phyloP scores from a whole-genome alignment of 30 jellyfish, hydroid and myxozoan species.

The Cassiopea andromeda region DNA sequence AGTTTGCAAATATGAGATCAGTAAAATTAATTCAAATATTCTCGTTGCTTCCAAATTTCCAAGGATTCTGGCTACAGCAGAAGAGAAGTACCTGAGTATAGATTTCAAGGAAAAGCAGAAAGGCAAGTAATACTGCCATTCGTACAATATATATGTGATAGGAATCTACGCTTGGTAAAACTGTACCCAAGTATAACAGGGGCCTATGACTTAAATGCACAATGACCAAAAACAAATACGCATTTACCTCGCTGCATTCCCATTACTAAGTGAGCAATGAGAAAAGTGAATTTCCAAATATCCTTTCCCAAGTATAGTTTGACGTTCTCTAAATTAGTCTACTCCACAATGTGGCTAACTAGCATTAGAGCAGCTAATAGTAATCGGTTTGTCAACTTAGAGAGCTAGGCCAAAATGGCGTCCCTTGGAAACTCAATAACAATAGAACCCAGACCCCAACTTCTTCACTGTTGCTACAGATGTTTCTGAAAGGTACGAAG shows the following conservation, averaged over 20 bases:
- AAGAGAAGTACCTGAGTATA: too few species aligned
- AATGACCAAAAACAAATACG: background rate
- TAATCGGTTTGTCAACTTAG: background rate
- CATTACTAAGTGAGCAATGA: background rate
- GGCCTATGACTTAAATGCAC: too few species aligned
- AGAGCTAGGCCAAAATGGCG: background rate
- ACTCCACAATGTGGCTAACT: too few species aligned
- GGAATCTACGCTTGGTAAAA: too few species aligned
- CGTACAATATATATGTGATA: too few species aligned
- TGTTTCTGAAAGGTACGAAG: too few species aligned
- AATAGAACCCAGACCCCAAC: conserved; percentile 10
- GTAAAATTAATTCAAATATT: too few species aligned
- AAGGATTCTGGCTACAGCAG: too few species aligned
- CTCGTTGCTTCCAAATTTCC: too few species aligned
- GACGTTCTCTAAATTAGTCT: background rate
- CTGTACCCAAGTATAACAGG: too few species aligned
- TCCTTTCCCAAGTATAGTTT: background rate
- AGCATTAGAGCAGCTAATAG: background rate
- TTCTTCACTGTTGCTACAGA: background rate
- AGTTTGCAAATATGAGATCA: background rate
- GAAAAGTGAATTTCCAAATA: background rate
- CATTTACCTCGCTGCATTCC: background rate
- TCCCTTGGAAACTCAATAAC: conserved; percentile 17
- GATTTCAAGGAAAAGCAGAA: too few species aligned
- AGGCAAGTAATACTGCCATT: too few species aligned